Evolutionary conservation across 2,888 invertebrate species (phyloP), one percentile per base, ranked within the genome.

Genomic region (Drosophila barbarae): DNA sequence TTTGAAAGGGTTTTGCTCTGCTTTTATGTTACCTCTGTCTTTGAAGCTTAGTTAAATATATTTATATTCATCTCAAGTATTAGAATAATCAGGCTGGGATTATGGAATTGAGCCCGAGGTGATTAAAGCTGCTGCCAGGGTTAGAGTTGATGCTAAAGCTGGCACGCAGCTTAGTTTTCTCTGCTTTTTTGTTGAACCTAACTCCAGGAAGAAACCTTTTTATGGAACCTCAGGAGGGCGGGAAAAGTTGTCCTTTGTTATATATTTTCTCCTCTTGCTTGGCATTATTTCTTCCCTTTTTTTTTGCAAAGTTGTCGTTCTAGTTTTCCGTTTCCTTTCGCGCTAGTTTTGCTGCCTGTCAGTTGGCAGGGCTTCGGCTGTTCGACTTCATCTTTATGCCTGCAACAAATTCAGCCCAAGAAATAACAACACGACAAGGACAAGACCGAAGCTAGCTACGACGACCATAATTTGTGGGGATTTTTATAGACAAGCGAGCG

Each of bases 401-500:
- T 64, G 65, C 38, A 47, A 47, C 51, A 61, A 51, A 64, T 41
- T 64, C 30, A 42, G 18, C 53, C 30, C 15, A 23, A 23, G 23
- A 30, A 13, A 36, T 26, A 42, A 30, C 12, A 39, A 21, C 39
- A 28, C 21, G 18, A 18, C 36, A 46, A 44, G 23, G 38, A 30
- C 39, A 35, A 18, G 34, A n/a, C 35, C 34, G n/a, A 46, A 47
- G 56, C 56, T 66, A 59, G 69, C 78, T 69, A 66, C 39, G 73
- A 56, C 52, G 63, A 61, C 21, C 32, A 63, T 49, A 49, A 52
- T 74, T 77, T 83, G 69, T 70, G 67, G 58, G 58, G 55, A 65
- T 72, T 80, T 82, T 77, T 71, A 76, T 82, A 76, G 76, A 73
- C 70, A 73, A 65, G 44, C 15, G 15, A 12, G 61, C 67, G 42